These are phyloP conservation scores for Leptopilina boulardi DNA, from an alignment of 1,140 invertebrate genomes.

Conservation along the genomic window DNA sequence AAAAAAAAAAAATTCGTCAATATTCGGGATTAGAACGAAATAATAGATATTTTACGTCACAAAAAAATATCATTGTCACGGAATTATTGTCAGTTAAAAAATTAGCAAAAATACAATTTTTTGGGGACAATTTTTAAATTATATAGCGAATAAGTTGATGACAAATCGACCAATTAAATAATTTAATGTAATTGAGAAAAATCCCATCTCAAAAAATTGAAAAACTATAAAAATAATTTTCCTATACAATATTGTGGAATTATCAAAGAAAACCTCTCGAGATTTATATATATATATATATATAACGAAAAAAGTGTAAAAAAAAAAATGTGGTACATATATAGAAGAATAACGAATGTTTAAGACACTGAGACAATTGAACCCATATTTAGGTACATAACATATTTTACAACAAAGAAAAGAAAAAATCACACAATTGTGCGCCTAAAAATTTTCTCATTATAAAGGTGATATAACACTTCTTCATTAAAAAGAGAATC, in stretches of 20 bases:
- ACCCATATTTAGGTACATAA: background rate
- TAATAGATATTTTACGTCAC: too few relatives aligned
- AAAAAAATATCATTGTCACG: too few relatives aligned
- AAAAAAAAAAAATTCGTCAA: too few relatives aligned
- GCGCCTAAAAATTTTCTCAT: constrained; percentile 5
- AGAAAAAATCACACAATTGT: constrained; percentile 4
- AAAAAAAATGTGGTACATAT: background rate
- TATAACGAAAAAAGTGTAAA: background rate
- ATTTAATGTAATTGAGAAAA: constrained; percentile 6
- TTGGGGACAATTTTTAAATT: background rate
- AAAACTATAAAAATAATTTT: background rate
- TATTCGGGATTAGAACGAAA: too few relatives aligned
- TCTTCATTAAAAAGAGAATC: background rate
- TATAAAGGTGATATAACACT: background rate
- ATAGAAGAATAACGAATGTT: background rate
- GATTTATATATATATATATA: too few relatives aligned
- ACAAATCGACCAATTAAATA: constrained; percentile 16
- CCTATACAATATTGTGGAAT: background rate
- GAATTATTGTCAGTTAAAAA: too few relatives aligned
- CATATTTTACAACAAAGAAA: background rate
- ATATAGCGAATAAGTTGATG: background rate
- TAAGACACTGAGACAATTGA: background rate
- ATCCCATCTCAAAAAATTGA: background rate
- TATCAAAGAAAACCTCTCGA: background rate
- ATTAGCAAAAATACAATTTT: too few relatives aligned